Percentiles rank a stretch among this genome's conserved stretches.
These are phyloP conservation scores for Dugesia japonica DNA, from an alignment of 2,888 invertebrate genomes.

Conservation along the genomic window DNA sequence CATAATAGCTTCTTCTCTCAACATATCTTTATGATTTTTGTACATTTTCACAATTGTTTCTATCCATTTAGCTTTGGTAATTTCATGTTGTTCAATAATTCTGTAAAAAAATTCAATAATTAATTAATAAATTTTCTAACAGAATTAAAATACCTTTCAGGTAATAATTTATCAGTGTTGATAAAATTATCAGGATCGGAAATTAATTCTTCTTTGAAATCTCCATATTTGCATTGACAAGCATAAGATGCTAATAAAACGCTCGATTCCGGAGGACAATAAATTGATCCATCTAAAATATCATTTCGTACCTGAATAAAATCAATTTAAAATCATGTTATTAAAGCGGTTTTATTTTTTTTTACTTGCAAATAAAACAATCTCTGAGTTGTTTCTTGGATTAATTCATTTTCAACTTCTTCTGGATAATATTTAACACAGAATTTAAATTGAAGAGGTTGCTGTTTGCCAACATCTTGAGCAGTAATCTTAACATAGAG, in stretches of 20 bases:
- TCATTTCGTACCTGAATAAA: conserved; percentile 75
- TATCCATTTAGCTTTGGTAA: conserved; percentile 16
- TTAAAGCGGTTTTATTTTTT: not conserved
- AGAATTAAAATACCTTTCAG: conserved; percentile 59
- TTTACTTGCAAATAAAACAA: conserved; percentile 36
- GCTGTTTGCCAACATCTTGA: not conserved
- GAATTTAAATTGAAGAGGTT: conserved; percentile 28
- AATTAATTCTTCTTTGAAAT: conserved; percentile 61
- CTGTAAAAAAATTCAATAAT: conserved; percentile 24
- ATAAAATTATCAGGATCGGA: conserved; percentile 53
- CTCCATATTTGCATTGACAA: conserved; percentile 73
- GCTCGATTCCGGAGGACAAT: conserved; percentile 95
- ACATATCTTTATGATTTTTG: conserved; percentile 60
- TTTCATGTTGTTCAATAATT: conserved; percentile 20
- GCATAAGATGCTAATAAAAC: conserved; percentile 93
- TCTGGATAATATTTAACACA: conserved; percentile 35
- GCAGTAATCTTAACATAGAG: not conserved
- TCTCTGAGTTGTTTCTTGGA: conserved; percentile 35
- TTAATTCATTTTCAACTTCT: conserved; percentile 33
- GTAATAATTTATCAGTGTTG: conserved; percentile 75
- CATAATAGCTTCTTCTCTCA: conserved; percentile 40
- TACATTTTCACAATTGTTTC: conserved; percentile 59
- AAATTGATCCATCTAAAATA: conserved; percentile 91
- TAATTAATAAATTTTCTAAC: not conserved
- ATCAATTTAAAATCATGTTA: conserved; percentile 48